Evolutionary conservation across 2,888 invertebrate species (phyloP).

Genomic region (Timandra comae): DNA sequence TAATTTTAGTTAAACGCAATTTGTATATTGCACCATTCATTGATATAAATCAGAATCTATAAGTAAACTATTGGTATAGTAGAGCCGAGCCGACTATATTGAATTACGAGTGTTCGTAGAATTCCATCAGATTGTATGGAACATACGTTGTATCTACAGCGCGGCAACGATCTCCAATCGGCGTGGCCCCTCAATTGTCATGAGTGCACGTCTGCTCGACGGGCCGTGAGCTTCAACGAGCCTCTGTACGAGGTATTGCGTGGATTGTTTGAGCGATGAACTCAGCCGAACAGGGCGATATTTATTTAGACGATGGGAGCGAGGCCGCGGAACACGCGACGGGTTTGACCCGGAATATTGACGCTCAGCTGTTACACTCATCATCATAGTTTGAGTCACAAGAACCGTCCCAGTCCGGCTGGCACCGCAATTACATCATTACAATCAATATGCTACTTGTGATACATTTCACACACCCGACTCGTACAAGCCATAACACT

Average conservation of each 20-base stretch:
- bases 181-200: slow-evolving; percentile 54
- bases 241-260: slow-evolving; percentile 28
- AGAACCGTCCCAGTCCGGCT: slow-evolving; percentile 27
- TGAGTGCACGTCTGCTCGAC: slow-evolving; percentile 35
- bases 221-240: slow-evolving; percentile 38
- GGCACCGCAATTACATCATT: slow-evolving; percentile 34
- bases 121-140: slow-evolving; percentile 39
- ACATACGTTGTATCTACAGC: slow-evolving; percentile 27
- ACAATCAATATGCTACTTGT: not conserved
- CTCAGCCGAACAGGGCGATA: slow-evolving; percentile 41
- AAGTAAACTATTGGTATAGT: too few relatives aligned
- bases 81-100: too few relatives aligned
- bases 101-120: slow-evolving; percentile 29
- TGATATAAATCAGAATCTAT: too few relatives aligned
- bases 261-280: slow-evolving; percentile 56
- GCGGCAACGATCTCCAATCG: slow-evolving; percentile 38
- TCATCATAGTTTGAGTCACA: slow-evolving; percentile 40
- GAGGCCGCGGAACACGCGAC: slow-evolving; percentile 23
- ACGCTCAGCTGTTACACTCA: slow-evolving; percentile 60
- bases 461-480: slow-evolving; percentile 2
- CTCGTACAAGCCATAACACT: slow-evolving; percentile 5
- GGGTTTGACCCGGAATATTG: slow-evolving; percentile 40
- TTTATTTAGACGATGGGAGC: slow-evolving; percentile 37
- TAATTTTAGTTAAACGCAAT: too few relatives aligned
- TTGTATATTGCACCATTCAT: too few relatives aligned